Conservation (phyloP, 1,140 invertebrate species). For the Apocrypta bakeri region DNA sequence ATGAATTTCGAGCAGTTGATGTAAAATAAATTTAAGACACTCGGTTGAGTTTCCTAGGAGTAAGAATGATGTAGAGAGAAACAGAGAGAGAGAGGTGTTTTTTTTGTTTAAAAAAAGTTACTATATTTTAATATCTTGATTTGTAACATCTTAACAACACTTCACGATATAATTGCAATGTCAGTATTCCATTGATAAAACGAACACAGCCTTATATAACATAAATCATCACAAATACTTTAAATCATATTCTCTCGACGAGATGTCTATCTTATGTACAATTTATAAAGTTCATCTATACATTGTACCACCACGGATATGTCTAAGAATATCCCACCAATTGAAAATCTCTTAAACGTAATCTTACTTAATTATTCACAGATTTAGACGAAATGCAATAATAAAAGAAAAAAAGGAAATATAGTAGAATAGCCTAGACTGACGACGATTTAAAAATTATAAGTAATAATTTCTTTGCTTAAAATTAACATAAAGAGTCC, state of each 20-base stretch:
- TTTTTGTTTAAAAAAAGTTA: conserved; percentile 49
- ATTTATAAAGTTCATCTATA: conserved; percentile 36
- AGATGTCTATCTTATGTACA: conserved; percentile 43
- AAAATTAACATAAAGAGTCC: conserved; percentile 33
- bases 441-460: conserved; percentile 36
- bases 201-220: conserved; percentile 52
- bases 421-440: conserved; percentile 31
- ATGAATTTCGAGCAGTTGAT: background rate
- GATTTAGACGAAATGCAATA: no score
- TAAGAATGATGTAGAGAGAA: conserved; percentile 45
- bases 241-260: conserved; percentile 45
- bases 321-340: background rate
- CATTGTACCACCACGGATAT: conserved; percentile 21
- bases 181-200: conserved; percentile 42
- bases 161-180: conserved; percentile 51
- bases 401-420: no score
- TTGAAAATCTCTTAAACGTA: conserved; percentile 38
- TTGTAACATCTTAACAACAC: conserved; percentile 46
- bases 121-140: conserved; percentile 52
- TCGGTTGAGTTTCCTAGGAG: conserved; percentile 44
- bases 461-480: background rate
- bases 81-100: no score
- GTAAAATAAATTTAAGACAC: conserved; percentile 31
- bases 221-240: conserved; percentile 48
- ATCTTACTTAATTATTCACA: conserved; percentile 29